These are phyloP conservation scores for Irena cyanogastra DNA, from an alignment of 2,113 vertebrate genomes.

Conservation along the genomic window DNA sequence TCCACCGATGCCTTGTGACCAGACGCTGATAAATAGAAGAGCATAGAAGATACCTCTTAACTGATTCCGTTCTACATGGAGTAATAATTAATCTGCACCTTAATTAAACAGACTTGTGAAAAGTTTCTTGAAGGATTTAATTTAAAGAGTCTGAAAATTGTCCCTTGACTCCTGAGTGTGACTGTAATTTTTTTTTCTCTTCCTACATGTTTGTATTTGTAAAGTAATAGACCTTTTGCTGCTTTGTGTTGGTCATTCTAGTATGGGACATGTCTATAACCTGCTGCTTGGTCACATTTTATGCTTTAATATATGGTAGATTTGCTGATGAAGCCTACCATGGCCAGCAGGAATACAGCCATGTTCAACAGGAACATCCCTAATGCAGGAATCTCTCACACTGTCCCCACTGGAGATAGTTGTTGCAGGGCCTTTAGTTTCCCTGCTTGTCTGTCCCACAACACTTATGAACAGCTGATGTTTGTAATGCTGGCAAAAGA, in stretches of 20 bases:
- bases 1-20: slow-evolving; percentile 46
- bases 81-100: slow-evolving; percentile 56
- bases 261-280: neutral
- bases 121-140: slow-evolving; percentile 12
- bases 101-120: slow-evolving; percentile 40
- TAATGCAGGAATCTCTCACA: neutral
- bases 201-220: neutral
- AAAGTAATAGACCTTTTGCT: neutral
- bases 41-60: slow-evolving; percentile 27
- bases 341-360: neutral
- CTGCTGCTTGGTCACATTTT: neutral
- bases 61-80: neutral
- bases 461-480: neutral
- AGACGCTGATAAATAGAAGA: slow-evolving; percentile 5
- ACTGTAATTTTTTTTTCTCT: neutral
- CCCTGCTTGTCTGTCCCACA: neutral
- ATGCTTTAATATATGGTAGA: neutral
- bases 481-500: neutral
- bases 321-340: neutral
- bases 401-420: neutral
- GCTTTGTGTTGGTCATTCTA: neutral
- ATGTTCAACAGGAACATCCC: neutral
- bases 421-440: neutral
- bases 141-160: neutral
- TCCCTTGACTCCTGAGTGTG: neutral